Percentiles rank a stretch among this genome's conserved stretches.
Conservation (phyloP, 2,888 invertebrate genomes). For the Carabus problematicus region DNA sequence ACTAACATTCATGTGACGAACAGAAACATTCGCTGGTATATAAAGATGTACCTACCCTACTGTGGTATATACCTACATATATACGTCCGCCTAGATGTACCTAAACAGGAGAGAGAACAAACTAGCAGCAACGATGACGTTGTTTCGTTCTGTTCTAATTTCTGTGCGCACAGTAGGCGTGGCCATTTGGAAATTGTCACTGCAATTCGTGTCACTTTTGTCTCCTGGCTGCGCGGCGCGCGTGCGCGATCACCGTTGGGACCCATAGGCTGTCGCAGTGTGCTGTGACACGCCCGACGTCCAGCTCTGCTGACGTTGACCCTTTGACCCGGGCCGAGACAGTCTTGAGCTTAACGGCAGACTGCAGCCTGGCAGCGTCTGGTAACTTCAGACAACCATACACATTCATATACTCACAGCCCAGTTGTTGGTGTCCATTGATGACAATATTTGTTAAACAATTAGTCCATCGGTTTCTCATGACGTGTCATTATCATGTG, state of each 20-base stretch:
- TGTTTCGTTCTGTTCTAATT: conserved; percentile 33
- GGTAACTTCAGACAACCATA: too few relatives aligned
- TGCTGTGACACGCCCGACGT: conserved; percentile 58
- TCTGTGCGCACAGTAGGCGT: conserved; percentile 53
- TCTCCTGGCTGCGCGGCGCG: conserved; percentile 56
- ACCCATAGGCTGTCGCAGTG: conserved; percentile 59
- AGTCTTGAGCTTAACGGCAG: conserved; percentile 5
- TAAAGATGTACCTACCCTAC: too few relatives aligned
- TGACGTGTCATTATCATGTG: conserved; percentile 36
- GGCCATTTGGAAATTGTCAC: conserved; percentile 57
- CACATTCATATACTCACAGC: too few relatives aligned
- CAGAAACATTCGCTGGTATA: too few relatives aligned
- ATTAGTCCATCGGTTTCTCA: conserved; percentile 6
- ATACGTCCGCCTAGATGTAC: too few relatives aligned
- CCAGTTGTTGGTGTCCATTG: too few relatives aligned
- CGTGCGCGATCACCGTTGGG: conserved; percentile 56
- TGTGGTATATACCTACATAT: too few relatives aligned
- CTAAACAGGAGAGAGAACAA: background rate
- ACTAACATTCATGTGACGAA: conserved; percentile 42
- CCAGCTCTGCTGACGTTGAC: conserved; percentile 33
- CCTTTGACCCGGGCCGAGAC: conserved; percentile 35
- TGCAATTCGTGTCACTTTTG: conserved; percentile 57
- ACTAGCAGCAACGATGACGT: background rate
- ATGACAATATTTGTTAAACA: too few relatives aligned
- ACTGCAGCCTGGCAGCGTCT: too few relatives aligned